Evolutionary conservation across 2,888 invertebrate genomes (phyloP).

Genomic region (Rhorus exstirpatorius): DNA sequence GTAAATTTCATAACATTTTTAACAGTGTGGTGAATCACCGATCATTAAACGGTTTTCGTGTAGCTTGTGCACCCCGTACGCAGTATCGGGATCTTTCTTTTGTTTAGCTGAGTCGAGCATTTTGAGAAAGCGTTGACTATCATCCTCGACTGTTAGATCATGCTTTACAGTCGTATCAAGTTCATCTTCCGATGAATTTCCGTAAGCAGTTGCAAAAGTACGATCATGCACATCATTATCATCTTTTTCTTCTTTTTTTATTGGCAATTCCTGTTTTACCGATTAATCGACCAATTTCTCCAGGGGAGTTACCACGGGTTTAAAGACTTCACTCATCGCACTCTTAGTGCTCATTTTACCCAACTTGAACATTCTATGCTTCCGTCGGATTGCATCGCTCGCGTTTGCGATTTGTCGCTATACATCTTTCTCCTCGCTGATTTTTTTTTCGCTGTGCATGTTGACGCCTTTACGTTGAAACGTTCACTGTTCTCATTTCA

Average conservation of each 20-base stretch:
- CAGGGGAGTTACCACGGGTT: slow-evolving; percentile 55
- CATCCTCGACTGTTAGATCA: slow-evolving; percentile 60
- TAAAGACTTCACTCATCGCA: slow-evolving; percentile 57
- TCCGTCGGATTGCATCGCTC: slow-evolving; percentile 69
- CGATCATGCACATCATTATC: slow-evolving; percentile 74
- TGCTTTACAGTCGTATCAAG: slow-evolving; percentile 80
- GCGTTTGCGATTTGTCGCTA: slow-evolving; percentile 59
- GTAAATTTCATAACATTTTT: too few relatives aligned
- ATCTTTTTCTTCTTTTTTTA: slow-evolving; percentile 77
- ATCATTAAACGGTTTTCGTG: slow-evolving; percentile 54
- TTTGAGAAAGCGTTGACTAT: slow-evolving; percentile 69
- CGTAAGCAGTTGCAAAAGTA: slow-evolving; percentile 65
- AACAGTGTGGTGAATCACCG: slow-evolving; percentile 60
- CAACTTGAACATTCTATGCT: slow-evolving; percentile 59
- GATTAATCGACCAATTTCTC: slow-evolving; percentile 62
- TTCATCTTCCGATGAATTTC: slow-evolving; percentile 85
- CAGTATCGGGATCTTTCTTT: slow-evolving; percentile 46
- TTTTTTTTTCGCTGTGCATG: slow-evolving; percentile 16
- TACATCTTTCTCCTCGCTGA: slow-evolving; percentile 41
- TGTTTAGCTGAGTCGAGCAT: slow-evolving; percentile 6
- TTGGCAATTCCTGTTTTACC: slow-evolving; percentile 22
- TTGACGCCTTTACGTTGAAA: slow-evolving; percentile 22
- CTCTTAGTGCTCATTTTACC: slow-evolving; percentile 44
- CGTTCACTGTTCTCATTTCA: slow-evolving; percentile 66
- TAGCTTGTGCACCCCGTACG: slow-evolving; percentile 62